These are phyloP conservation scores for Propithecus deckenii DNA, from an alignment of 2,797 vertebrate genomes.

Conservation along the genomic window DNA sequence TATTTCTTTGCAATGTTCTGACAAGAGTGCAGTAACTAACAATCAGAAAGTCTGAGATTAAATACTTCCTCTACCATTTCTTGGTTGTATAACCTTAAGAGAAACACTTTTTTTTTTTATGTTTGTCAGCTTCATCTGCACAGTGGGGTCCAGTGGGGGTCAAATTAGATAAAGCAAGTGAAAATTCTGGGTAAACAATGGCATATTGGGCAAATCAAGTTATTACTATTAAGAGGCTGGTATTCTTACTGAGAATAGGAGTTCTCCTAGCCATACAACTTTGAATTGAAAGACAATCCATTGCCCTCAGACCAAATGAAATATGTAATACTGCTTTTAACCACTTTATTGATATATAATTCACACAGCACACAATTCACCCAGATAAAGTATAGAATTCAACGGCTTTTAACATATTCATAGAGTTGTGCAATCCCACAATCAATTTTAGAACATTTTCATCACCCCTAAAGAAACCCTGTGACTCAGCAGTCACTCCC, in stretches of 20 bases:
- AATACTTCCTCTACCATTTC: background rate
- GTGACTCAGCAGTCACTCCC: background rate
- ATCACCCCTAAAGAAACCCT: background rate
- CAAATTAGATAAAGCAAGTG: background rate
- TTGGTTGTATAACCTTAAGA: background rate
- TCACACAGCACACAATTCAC: conserved; percentile 19
- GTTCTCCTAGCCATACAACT: conserved; percentile 2
- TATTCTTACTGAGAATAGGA: background rate
- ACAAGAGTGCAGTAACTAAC: background rate
- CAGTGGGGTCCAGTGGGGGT: background rate
- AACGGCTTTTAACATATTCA: conserved; percentile 14
- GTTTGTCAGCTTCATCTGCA: conserved; percentile 16
- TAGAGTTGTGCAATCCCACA: background rate
- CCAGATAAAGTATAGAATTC: background rate
- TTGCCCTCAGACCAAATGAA: conserved; percentile 16
- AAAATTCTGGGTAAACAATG: background rate
- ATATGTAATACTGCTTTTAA: background rate
- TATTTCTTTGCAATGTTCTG: background rate
- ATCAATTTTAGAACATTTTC: background rate
- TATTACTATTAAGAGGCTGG: background rate
- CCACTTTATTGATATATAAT: conserved; percentile 42
- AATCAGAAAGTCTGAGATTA: background rate
- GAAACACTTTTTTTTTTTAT: conserved; percentile 9
- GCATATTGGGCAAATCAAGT: background rate
- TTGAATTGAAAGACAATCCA: conserved; percentile 17